Conservation (phyloP, 2,888 invertebrate genomes). For the Julus scanicus region DNA sequence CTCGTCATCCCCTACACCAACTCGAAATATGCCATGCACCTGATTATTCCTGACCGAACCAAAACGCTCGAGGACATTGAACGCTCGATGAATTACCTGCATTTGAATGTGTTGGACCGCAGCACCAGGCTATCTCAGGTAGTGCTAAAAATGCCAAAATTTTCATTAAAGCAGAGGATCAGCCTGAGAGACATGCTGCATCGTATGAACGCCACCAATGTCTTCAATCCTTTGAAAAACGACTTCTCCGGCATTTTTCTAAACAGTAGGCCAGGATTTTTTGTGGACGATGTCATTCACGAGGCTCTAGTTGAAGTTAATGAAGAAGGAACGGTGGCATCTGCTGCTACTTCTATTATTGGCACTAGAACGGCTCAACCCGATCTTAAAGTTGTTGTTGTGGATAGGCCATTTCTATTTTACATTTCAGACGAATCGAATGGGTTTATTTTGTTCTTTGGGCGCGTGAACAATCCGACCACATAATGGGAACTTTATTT, state of each 20-base stretch:
- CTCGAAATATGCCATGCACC: constrained; percentile 51
- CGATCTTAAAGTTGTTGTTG: neutral
- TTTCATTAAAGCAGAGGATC: constrained; percentile 8
- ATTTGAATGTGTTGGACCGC: constrained; percentile 11
- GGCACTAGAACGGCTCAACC: constrained; percentile 37
- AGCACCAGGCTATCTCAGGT: neutral
- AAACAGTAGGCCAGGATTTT: constrained; percentile 46
- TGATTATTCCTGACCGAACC: neutral
- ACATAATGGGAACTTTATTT: neutral
- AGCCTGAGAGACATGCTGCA: constrained; percentile 47
- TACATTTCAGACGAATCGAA: constrained; percentile 52
- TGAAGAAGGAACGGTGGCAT: constrained; percentile 51
- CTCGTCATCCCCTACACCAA: constrained; percentile 48
- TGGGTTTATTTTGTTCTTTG: constrained; percentile 48
- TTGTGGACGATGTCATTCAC: constrained; percentile 54
- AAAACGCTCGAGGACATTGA: constrained; percentile 16
- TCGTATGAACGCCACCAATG: constrained; percentile 14
- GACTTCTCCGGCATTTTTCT: constrained; percentile 49
- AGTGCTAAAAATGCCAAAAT: constrained; percentile 49
- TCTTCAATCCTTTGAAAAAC: constrained; percentile 51
- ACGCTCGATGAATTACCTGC: neutral
- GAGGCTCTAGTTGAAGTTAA: constrained; percentile 49
- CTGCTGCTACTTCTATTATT: constrained; percentile 49
- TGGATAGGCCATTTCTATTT: constrained; percentile 52
- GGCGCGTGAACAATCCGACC: constrained; percentile 46